Conservation (phyloP, 2,797 vertebrate genomes). For the Echeneis naucrates region DNA sequence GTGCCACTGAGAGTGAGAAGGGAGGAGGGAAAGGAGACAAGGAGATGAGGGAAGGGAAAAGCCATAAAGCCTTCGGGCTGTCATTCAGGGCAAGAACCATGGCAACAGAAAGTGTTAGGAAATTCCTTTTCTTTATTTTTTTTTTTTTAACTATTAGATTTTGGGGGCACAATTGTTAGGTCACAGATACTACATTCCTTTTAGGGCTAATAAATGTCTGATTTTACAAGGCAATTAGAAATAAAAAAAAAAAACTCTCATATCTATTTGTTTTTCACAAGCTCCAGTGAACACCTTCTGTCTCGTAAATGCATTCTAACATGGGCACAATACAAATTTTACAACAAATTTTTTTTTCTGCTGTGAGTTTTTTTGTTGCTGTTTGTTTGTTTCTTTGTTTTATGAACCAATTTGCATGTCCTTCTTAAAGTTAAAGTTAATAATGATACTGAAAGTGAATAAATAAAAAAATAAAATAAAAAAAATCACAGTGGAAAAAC, state of each 20-base stretch:
- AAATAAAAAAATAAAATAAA: not conserved
- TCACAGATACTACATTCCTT: conserved; percentile 55
- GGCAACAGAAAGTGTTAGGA: conserved; percentile 68
- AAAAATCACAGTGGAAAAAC: conserved; percentile 65
- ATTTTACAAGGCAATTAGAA: conserved; percentile 55
- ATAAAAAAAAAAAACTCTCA: conserved; percentile 44
- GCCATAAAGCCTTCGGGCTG: conserved; percentile 82
- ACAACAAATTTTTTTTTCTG: too few species aligned
- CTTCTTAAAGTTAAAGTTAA: too few species aligned
- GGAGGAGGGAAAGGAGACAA: conserved; percentile 59
- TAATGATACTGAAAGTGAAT: conserved; percentile 18
- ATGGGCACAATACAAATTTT: conserved; percentile 33
- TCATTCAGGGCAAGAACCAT: conserved; percentile 76
- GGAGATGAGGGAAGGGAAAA: conserved; percentile 66
- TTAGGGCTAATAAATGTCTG: conserved; percentile 62
- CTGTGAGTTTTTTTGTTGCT: too few species aligned
- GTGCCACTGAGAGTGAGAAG: conserved; percentile 71
- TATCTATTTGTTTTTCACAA: conserved; percentile 54
- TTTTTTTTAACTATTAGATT: conserved; percentile 36
- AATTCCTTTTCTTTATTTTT: conserved; percentile 45
- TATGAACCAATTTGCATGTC: too few species aligned
- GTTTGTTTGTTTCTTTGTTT: too few species aligned
- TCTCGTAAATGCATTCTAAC: conserved; percentile 45
- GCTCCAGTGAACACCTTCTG: conserved; percentile 30
- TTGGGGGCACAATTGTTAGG: conserved; percentile 50